A percentile compares a stretch with the other conserved stretches of the same genome.
Evolutionary conservation across 1,140 invertebrate genomes (phyloP).

Genomic region (Drosophila quadrilineata): DNA sequence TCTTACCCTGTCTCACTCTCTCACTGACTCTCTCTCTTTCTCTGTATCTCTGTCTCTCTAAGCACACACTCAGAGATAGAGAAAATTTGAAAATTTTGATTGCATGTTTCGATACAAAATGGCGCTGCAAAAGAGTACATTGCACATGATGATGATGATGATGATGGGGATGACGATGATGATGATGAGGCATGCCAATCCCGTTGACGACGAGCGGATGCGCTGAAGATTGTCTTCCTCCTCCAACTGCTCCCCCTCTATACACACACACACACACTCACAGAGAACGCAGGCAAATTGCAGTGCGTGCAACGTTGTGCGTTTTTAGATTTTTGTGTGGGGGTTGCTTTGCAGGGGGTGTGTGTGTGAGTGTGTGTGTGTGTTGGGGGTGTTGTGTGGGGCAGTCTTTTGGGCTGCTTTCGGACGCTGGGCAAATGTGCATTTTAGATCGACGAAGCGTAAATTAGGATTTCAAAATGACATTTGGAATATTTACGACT

Average conservation of each 20-base stretch:
- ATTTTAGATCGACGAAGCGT: constrained; percentile 81
- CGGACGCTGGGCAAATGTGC: constrained; percentile 66
- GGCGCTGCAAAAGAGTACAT: constrained; percentile 64
- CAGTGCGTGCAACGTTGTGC: constrained; percentile 67
- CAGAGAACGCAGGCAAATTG: no score
- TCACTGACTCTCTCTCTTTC: background rate
- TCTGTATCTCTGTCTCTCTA: background rate
- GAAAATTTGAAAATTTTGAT: constrained; percentile 80
- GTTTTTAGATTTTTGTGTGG: no score
- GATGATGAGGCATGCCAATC: constrained; percentile 78
- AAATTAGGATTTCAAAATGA: constrained; percentile 82
- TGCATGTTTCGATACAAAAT: constrained; percentile 80
- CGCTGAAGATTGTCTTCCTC: constrained; percentile 45
- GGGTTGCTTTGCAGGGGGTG: background rate
- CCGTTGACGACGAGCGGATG: constrained; percentile 39
- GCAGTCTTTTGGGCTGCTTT: no score
- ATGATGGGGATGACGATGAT: constrained; percentile 28
- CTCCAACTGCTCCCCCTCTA: background rate
- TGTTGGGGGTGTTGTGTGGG: constrained; percentile 36
- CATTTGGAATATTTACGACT: constrained; percentile 81
- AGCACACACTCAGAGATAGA: constrained; percentile 38
- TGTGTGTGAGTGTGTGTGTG: constrained; percentile 41
- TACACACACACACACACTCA: no score
- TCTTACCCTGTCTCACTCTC: background rate
- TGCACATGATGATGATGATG: constrained; percentile 3